A percentile compares a stretch with the other conserved stretches of the same genome.
phyloP scores from a whole-genome alignment of 2,797 vertebrate species.

The Darevskia nairensis region DNA sequence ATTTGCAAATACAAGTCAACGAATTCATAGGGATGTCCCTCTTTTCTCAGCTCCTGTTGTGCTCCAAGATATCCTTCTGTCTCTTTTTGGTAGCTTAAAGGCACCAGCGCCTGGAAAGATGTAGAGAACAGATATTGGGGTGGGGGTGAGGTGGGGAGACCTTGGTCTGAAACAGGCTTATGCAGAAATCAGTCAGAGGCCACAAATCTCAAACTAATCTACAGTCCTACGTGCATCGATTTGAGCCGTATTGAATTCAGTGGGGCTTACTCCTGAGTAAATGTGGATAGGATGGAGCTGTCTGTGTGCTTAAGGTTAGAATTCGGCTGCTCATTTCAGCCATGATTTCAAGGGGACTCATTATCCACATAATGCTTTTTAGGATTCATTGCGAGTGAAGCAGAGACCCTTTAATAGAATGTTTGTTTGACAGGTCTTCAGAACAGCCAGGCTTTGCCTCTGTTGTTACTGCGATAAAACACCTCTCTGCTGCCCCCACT shows the following conservation, averaged over 20 bases:
- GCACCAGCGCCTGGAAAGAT: conserved; percentile 40
- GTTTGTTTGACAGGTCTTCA: background rate
- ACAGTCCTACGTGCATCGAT: no score
- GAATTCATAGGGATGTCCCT: conserved; percentile 64
- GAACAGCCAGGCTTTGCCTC: background rate
- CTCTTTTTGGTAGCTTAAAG: conserved; percentile 67
- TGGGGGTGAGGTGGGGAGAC: background rate
- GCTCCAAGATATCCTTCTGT: conserved; percentile 66
- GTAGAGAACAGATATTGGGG: background rate
- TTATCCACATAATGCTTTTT: background rate
- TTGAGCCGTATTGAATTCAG: no score
- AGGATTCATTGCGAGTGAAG: background rate
- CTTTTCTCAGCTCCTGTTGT: conserved; percentile 64
- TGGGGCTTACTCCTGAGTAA: no score
- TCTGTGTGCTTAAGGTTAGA: background rate
- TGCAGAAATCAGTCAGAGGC: background rate
- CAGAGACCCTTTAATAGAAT: background rate
- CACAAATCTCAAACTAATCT: background rate
- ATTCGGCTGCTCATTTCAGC: background rate
- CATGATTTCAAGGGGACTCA: background rate
- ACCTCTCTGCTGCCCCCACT: no score
- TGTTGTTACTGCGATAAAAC: background rate
- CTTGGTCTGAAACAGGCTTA: background rate
- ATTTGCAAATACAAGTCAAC: conserved; percentile 67
- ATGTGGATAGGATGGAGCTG: background rate